Evolutionary conservation across 2,113 vertebrate species (phyloP), one percentile per base, ranked within the genome.

Genomic region (Oxygymnocypris stewartii): DNA sequence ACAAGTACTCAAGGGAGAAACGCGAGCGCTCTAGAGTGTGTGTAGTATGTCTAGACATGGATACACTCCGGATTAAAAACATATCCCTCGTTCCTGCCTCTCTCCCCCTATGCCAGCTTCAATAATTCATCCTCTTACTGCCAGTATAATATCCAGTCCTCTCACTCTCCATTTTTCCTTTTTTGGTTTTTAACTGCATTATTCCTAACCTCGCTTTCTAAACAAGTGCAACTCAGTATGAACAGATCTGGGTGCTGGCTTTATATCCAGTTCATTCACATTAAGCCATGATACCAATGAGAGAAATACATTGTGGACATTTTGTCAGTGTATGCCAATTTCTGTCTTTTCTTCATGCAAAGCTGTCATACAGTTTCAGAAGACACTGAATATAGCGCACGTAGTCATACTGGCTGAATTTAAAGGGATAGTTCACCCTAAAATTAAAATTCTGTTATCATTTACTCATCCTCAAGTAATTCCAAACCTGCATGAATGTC

Each of bases 41-140:
- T 77, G 73, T 37, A 18, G 67, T 73, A 11, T 42, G 82, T 84
- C 44, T 84, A 54, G 69, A 63, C 71, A 8, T 44, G 54, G 57
- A 84, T 91, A 88, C 87, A 86, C 88, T 89, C 87, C 76, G 89
- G 84, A 85, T 92, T 90, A 84, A 89, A 88, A 82, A 75, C 84
- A 37, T n/a, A 91, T 87, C 88, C 87, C 63, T 54, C 42, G 12
- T 61, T 69, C 75, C 75, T 42, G 63, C 86, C 51, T 77, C 44
- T 73, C 79, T 67, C 75, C 76, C 18, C 82, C 79, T 85, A 77
- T 90, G 84, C 91, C 90, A 90, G 87, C 87, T 90, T 94, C 86
- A 94, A 92, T 92, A 92, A 93, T 93, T 92, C 81, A 94, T 92
- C 75, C 90, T 88, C 90, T 83, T 84, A 86, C 84, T 85, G 84